Evolutionary conservation across 2,113 vertebrate genomes (phyloP).

Genomic region (Tinamus guttatus): DNA sequence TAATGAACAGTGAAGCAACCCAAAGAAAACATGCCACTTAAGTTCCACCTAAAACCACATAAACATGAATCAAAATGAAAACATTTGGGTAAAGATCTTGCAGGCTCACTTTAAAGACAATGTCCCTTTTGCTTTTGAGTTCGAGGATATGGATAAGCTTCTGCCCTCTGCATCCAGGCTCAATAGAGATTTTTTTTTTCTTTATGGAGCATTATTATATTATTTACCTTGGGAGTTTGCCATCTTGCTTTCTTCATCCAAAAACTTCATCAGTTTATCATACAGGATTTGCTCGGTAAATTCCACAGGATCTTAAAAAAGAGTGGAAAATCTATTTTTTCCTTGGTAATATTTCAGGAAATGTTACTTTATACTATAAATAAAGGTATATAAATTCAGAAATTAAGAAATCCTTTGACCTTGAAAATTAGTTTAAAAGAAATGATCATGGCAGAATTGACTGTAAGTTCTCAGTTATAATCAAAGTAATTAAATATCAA

Average conservation of each 20-base stretch:
- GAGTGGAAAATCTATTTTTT: not conserved
- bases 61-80: conserved; percentile 30
- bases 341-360: not conserved
- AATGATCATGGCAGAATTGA: not conserved
- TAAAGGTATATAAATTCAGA: not conserved
- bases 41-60: conserved; percentile 16
- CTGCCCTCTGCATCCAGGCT: not conserved
- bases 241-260: conserved; percentile 77
- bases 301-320: conserved; percentile 72
- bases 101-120: not conserved
- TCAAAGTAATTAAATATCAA: not conserved
- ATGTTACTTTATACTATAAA: not conserved
- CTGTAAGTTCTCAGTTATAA: not conserved
- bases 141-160: not conserved
- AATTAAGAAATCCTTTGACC: not conserved
- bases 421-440: not conserved
- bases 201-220: not conserved
- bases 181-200: not conserved
- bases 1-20: not conserved
- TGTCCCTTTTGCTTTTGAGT: not conserved
- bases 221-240: conserved; percentile 82
- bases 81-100: not conserved
- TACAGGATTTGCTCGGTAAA: conserved; percentile 77
- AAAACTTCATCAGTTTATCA: conserved; percentile 74
- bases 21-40: not conserved